A percentile compares a stretch with the other conserved stretches of the same genome.
phyloP scores from a whole-genome alignment of 1,140 invertebrate genomes.

The Papilio aristodemus region DNA sequence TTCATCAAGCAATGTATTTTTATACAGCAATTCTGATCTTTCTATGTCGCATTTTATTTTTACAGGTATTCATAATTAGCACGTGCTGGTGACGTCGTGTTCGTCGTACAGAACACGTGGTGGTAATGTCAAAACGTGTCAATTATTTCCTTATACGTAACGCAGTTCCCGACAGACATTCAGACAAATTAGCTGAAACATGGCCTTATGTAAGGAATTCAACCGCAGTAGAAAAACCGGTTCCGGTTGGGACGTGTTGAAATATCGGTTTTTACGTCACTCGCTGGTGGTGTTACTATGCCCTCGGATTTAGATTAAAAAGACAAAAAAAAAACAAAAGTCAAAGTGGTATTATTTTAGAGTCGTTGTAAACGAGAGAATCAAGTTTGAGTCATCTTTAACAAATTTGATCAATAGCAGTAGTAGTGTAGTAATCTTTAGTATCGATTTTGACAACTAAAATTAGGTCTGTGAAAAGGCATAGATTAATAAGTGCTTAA shows the following conservation, averaged over 20 bases:
- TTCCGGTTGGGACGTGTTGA: background rate
- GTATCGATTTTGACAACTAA: too few species aligned
- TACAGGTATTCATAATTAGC: background rate
- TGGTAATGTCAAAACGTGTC: background rate
- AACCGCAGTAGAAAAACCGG: background rate
- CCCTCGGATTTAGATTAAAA: background rate
- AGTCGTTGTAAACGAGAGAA: too few species aligned
- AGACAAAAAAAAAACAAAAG: too few species aligned
- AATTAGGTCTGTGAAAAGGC: too few species aligned
- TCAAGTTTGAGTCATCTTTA: too few species aligned
- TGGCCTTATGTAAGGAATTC: background rate
- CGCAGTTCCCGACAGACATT: background rate
- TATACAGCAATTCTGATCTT: too few species aligned
- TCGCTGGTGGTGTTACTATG: background rate
- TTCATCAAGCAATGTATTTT: too few species aligned
- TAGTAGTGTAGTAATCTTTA: too few species aligned
- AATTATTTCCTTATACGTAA: background rate
- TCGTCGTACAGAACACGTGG: background rate
- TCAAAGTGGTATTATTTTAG: too few species aligned
- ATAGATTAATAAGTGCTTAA: too few species aligned
- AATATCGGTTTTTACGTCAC: slow-evolving; percentile 2
- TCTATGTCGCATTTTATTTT: background rate
- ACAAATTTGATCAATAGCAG: too few species aligned
- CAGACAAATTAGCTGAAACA: background rate
- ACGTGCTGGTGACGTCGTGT: background rate